A percentile compares a stretch with the other conserved stretches of the same genome.
Conservation (phyloP, 2,888 invertebrate genomes). For the Cerastis rubricosa region DNA sequence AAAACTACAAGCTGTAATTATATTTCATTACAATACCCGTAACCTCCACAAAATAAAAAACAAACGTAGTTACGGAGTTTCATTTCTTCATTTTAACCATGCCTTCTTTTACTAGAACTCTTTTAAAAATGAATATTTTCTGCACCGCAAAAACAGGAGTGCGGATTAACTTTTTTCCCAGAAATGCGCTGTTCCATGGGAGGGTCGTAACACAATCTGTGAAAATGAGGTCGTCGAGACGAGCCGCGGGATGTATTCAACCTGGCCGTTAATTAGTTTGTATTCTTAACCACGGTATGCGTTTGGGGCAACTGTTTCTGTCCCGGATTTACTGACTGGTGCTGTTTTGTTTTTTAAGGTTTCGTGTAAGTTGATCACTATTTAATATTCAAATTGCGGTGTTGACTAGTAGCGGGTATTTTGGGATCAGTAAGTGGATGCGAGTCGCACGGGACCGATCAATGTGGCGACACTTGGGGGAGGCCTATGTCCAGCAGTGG, state of each 20-base stretch:
- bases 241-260: slow-evolving; percentile 67
- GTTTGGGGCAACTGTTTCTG: slow-evolving; percentile 52
- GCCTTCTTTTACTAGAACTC: not conserved
- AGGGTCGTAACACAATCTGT: slow-evolving; percentile 55
- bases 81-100: slow-evolving; percentile 8
- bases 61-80: not conserved
- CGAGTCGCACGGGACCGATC: no score
- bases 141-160: slow-evolving; percentile 33
- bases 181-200: slow-evolving; percentile 35
- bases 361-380: slow-evolving; percentile 1
- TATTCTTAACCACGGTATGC: slow-evolving; percentile 64
- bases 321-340: slow-evolving; percentile 30
- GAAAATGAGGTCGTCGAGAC: slow-evolving; percentile 69
- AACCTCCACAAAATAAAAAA: not conserved
- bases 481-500: no score
- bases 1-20: not conserved
- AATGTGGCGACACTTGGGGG: no score
- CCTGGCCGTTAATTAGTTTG: slow-evolving; percentile 70
- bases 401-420: not conserved
- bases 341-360: slow-evolving; percentile 16
- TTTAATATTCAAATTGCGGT: not conserved
- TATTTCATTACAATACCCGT: not conserved
- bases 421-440: not conserved
- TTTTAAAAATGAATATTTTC: slow-evolving; percentile 24
- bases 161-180: slow-evolving; percentile 41